Base-by-base conservation (phyloP, 2,797 vertebrate genomes). In the Ataeniobius toweri region DNA sequence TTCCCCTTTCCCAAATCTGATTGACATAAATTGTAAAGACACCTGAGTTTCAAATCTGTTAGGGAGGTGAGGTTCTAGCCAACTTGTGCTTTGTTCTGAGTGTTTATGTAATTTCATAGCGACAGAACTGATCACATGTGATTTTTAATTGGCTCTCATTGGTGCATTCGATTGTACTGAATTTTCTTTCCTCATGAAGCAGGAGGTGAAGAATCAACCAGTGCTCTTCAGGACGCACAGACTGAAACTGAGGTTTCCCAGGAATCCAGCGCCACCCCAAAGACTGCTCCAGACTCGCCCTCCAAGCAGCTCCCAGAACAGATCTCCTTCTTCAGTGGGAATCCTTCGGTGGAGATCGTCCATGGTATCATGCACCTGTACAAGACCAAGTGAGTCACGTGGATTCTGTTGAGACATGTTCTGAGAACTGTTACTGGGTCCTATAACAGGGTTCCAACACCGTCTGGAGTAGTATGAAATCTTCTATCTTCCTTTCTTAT, bases 291-390 rank as follows among this genome's bases (percentile, higher is more conserved):
- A 0, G 98, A 98, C 79, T 98, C 98, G 0, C 97, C 98, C 1
- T 98, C 98, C 36, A 99, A 99, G 83, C 97, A 98, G 91, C 96
- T 99, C 69, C 98, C 98, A 0, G 98, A 99, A 78, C 97, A 99
- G 95, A 99, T 99, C 82, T 97, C 98, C 3, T 99, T 99, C 95
- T 99, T 98, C 95, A 99, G 98, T 0, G 98, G 98, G 76, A 99
- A 99, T 76, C 97, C 98, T 0, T 99, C 97, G 0, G 98, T 99
- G 63, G 98, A 99, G 94, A 99, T 99, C 1, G 95, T 99, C 82
- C 98, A 99, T 3, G 98, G 98, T 28, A 97, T 99, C 83, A 99
- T 99, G 98, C 98, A 99, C 74, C 96, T 99, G 36, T 99, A 99
- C 91, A 99, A 99, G 92, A 99, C 98, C 81, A 99, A 98, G 98